These are phyloP conservation scores for Babylonia areolata DNA, from an alignment of 1,140 invertebrate species.

Conservation along the genomic window DNA sequence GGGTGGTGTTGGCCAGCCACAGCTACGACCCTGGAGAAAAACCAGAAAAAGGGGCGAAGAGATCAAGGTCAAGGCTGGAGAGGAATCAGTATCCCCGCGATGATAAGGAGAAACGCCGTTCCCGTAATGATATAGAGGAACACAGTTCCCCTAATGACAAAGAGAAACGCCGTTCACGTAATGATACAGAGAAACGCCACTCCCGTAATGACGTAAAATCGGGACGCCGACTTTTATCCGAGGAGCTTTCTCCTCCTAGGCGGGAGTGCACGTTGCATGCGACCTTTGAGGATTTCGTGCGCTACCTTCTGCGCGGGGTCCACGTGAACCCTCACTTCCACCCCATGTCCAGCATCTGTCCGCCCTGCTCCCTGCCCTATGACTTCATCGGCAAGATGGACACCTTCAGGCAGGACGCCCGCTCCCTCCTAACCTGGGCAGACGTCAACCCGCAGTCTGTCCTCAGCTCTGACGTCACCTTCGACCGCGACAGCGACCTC, in stretches of 20 bases:
- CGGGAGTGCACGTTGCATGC: neutral
- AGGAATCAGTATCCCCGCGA: too few species aligned
- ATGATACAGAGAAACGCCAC: too few species aligned
- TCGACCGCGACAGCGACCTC: constrained; percentile 22
- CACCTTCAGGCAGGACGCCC: constrained; percentile 11
- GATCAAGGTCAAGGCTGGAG: too few species aligned
- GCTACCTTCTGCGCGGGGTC: neutral
- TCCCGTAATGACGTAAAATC: too few species aligned
- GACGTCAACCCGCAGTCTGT: neutral
- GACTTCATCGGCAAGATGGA: constrained; percentile 25
- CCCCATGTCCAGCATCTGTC: constrained; percentile 7
- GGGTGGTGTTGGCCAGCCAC: too few species aligned
- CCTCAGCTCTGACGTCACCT: neutral
- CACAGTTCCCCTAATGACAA: too few species aligned
- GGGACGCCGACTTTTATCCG: too few species aligned
- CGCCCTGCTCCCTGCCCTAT: neutral
- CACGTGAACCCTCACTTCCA: constrained; percentile 19
- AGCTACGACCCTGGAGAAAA: too few species aligned
- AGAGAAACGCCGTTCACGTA: too few species aligned
- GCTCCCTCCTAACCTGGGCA: neutral
- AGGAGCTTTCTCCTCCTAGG: neutral
- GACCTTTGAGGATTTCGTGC: constrained; percentile 18
- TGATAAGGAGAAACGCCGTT: too few species aligned
- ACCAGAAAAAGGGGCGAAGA: too few species aligned
- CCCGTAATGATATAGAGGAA: too few species aligned